These are phyloP conservation scores for Tineola bisselliella DNA, from an alignment of 2,888 invertebrate genomes.

Conservation along the genomic window DNA sequence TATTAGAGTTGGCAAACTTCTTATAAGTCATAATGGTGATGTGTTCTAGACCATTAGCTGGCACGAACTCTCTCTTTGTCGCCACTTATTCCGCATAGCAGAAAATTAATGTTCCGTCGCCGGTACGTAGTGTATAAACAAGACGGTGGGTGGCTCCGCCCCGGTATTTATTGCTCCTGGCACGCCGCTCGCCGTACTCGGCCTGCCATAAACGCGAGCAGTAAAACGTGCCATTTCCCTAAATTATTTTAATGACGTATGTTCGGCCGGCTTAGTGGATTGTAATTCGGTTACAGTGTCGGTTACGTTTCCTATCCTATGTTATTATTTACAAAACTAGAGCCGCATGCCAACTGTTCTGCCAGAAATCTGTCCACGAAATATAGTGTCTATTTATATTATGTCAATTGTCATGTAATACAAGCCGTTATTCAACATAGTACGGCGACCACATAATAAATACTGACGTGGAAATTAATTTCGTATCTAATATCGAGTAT, in stretches of 20 bases:
- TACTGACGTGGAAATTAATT: background rate
- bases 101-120: conserved; percentile 46
- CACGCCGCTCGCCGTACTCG: conserved; percentile 37
- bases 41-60: conserved; percentile 42
- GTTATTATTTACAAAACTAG: background rate
- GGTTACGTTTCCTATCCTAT: conserved; percentile 17
- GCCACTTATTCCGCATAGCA: conserved; percentile 47
- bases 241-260: conserved; percentile 58
- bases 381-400: background rate
- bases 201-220: conserved; percentile 45
- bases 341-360: background rate
- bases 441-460: background rate
- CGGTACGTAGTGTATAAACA: conserved; percentile 46
- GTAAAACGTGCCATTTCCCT: conserved; percentile 53
- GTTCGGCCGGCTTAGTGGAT: conserved; percentile 39
- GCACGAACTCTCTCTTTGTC: conserved; percentile 43
- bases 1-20: conserved; percentile 26
- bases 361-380: background rate
- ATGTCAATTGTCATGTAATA: conserved; percentile 2
- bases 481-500: background rate
- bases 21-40: conserved; percentile 33
- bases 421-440: background rate
- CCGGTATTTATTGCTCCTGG: conserved; percentile 51
- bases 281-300: conserved; percentile 42
- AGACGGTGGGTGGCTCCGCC: conserved; percentile 42